phyloP scores from a whole-genome alignment of 2,797 vertebrate genomes.

The Nasua narica region DNA sequence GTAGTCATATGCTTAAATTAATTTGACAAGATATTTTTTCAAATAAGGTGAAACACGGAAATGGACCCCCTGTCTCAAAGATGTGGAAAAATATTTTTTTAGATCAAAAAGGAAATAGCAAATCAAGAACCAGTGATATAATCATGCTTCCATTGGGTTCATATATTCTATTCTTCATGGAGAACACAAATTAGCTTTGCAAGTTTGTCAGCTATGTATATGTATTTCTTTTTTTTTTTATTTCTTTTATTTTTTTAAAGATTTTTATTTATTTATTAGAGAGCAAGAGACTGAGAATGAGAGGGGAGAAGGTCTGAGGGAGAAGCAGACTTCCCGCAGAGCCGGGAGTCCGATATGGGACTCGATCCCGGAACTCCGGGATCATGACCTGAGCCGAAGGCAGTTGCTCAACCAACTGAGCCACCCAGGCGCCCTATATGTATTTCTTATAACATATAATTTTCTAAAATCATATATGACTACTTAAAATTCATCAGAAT shows the following conservation, averaged over 20 bases:
- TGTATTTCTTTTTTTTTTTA: not conserved
- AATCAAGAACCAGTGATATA: not conserved
- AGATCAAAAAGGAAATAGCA: not conserved
- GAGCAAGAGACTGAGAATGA: too few relatives aligned
- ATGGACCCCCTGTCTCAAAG: not conserved
- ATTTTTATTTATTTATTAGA: too few relatives aligned
- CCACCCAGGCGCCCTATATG: too few relatives aligned
- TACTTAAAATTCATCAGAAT: not conserved
- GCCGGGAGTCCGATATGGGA: too few relatives aligned
- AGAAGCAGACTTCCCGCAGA: too few relatives aligned
- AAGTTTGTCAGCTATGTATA: not conserved
- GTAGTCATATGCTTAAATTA: not conserved
- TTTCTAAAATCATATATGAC: not conserved
- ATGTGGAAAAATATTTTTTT: not conserved
- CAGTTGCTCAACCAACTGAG: too few relatives aligned
- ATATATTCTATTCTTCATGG: not conserved
- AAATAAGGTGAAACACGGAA: not conserved
- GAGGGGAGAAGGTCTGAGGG: too few relatives aligned
- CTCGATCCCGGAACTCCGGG: too few relatives aligned
- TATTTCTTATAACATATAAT: not conserved
- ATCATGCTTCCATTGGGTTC: not conserved
- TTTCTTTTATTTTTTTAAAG: too few relatives aligned
- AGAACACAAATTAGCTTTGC: not conserved
- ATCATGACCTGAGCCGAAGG: too few relatives aligned
- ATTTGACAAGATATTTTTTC: constrained; percentile 13